Evolutionary conservation across 2,797 vertebrate genomes (phyloP).

Genomic region (Choloepus didactylus): DNA sequence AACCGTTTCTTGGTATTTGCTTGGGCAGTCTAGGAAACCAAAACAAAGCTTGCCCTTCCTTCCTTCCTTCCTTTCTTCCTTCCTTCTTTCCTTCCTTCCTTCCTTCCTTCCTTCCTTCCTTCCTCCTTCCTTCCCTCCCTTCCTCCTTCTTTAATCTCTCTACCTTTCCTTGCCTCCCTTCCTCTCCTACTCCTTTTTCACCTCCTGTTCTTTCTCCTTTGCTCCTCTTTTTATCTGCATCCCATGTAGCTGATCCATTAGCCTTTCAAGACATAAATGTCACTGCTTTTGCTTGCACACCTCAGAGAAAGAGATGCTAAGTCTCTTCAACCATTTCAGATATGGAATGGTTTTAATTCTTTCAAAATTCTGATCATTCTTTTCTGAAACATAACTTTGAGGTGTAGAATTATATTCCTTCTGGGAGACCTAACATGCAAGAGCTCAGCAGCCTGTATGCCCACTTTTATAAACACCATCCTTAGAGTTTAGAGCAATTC

Average conservation of each 20-base stretch:
- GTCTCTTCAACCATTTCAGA: not conserved
- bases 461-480: not conserved
- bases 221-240: not conserved
- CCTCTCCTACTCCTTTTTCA: not conserved
- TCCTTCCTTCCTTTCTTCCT: not conserved
- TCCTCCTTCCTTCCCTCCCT: not conserved
- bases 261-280: fast-evolving
- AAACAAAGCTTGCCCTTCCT: too few species aligned
- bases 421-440: fast-evolving
- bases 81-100: not conserved
- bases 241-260: not conserved
- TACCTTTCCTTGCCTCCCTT: not conserved
- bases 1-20: too few species aligned
- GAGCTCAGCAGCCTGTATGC: too few species aligned
- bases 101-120: not conserved
- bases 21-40: too few species aligned
- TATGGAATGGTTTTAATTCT: not conserved
- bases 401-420: not conserved
- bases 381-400: not conserved
- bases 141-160: too few species aligned
- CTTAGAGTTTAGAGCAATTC: too few species aligned
- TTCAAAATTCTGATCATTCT: too few species aligned
- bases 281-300: not conserved
- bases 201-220: not conserved
- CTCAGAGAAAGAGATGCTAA: not conserved